These are phyloP conservation scores for Podilymbus podiceps DNA, from an alignment of 2,113 vertebrate species.

Conservation along the genomic window DNA sequence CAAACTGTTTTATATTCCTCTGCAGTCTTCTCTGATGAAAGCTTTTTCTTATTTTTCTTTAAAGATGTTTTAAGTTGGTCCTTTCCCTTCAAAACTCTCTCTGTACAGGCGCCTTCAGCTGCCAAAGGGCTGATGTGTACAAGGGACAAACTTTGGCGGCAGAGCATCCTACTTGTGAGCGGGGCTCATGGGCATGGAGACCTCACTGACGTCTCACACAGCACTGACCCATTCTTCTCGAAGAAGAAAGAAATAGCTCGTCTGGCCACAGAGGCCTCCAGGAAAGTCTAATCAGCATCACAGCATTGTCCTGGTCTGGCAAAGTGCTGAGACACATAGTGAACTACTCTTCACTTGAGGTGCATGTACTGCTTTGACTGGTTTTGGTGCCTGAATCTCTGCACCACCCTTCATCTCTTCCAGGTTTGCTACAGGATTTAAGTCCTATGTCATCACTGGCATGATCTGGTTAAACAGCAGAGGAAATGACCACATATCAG, in stretches of 20 bases:
- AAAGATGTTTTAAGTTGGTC: not conserved
- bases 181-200: not conserved
- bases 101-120: not conserved
- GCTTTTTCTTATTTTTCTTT: not conserved
- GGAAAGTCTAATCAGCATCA: not conserved
- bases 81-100: not conserved
- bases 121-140: not conserved
- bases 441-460: not conserved
- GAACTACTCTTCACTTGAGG: not conserved
- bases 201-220: not conserved
- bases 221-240: accelerated
- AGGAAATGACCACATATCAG: not conserved
- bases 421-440: not conserved
- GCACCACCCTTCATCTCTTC: not conserved
- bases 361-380: no score
- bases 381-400: not conserved
- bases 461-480: not conserved
- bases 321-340: not conserved
- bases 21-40: not conserved
- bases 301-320: not conserved
- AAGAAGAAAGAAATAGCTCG: not conserved
- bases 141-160: not conserved
- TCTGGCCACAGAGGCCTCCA: not conserved
- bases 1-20: not conserved
- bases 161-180: not conserved